phyloP scores from a whole-genome alignment of 2,797 vertebrate species.

The Chelidonichthys spinosus region DNA sequence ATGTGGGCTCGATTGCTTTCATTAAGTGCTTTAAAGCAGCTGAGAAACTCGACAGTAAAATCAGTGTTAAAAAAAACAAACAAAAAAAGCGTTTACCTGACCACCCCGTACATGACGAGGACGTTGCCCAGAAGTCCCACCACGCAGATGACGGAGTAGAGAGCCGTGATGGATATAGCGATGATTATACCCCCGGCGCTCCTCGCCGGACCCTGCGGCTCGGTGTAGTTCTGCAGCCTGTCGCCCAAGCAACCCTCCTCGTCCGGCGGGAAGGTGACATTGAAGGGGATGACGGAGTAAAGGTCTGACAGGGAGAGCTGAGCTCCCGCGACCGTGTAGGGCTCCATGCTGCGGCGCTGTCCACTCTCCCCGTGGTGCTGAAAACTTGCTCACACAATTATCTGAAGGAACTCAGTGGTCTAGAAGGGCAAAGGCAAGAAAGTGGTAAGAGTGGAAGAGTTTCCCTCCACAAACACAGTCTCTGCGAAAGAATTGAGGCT shows the following conservation, averaged over 20 bases:
- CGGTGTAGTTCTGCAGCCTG: constrained; percentile 79
- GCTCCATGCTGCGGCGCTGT: constrained; percentile 79
- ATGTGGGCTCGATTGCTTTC: neutral
- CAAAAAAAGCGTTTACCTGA: constrained; percentile 57
- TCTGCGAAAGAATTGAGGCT: neutral
- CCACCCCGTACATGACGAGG: constrained; percentile 92
- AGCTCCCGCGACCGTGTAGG: constrained; percentile 76
- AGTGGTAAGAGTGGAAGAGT: neutral
- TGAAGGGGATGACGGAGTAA: constrained; percentile 80
- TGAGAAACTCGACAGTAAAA: neutral
- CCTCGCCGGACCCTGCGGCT: constrained; percentile 59
- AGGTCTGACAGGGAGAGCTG: constrained; percentile 77
- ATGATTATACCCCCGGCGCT: constrained; percentile 80
- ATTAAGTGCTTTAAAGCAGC: neutral
- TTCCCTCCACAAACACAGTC: neutral
- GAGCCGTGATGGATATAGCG: constrained; percentile 90
- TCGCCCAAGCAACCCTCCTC: constrained; percentile 71
- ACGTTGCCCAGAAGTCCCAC: constrained; percentile 92
- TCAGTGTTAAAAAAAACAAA: neutral
- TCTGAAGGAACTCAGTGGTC: neutral
- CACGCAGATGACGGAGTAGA: constrained; percentile 91
- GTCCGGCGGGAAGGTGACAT: constrained; percentile 80
- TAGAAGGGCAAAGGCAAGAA: neutral
- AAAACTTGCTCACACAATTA: constrained; percentile 42
- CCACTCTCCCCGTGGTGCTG: constrained; percentile 28